Conservation (phyloP, 2,113 vertebrate genomes). For the Melanerpes aurifrons region DNA sequence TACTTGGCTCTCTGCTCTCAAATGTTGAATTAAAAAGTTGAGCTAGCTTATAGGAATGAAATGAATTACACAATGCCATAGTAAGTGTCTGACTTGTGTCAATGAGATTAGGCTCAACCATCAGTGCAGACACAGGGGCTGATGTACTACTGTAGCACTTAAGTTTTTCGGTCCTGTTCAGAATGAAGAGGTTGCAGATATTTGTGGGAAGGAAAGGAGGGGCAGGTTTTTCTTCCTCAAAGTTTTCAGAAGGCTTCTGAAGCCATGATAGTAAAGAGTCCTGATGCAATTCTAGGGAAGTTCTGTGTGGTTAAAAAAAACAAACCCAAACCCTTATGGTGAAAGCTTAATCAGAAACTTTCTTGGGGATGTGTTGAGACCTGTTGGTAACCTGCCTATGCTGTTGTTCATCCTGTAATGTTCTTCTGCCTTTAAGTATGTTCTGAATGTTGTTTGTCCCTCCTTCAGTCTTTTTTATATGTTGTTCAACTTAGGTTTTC, state of each 20-base stretch:
- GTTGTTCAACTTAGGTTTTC: background rate
- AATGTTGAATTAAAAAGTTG: background rate
- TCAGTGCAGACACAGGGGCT: background rate
- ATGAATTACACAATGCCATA: background rate
- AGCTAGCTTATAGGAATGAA: background rate
- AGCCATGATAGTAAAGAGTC: background rate
- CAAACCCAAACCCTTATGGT: background rate
- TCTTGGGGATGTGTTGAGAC: background rate
- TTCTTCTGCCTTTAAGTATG: background rate
- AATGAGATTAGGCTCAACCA: background rate
- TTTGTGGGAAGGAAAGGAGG: background rate
- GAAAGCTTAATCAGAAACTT: background rate
- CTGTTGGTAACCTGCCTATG: background rate
- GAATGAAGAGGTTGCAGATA: background rate
- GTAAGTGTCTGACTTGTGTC: background rate
- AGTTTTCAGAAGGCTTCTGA: background rate
- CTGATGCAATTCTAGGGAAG: background rate
- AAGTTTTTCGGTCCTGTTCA: background rate
- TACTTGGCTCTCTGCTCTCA: background rate
- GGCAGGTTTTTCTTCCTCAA: background rate
- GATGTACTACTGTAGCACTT: conserved; percentile 16
- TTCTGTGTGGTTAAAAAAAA: rapidly evolving
- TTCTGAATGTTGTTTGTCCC: background rate
- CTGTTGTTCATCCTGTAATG: background rate
- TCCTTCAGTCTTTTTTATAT: background rate